Percentiles rank a stretch among this genome's conserved stretches.
Evolutionary conservation across 1,140 invertebrate species (phyloP).

Genomic region (Cyclina sinensis): DNA sequence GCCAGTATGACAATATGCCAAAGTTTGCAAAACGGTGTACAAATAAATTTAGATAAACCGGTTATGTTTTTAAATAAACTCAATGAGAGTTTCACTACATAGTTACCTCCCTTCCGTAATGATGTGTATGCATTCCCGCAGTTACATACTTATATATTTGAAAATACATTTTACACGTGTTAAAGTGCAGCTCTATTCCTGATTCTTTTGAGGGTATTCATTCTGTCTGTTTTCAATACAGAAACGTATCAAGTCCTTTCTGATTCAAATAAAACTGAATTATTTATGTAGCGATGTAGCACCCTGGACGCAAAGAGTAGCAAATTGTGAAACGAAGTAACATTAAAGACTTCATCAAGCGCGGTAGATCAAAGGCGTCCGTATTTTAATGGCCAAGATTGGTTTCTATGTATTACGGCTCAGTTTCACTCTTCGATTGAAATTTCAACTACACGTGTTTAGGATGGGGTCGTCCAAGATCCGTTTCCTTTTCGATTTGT

Average conservation of each 20-base stretch:
- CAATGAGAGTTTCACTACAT: too few relatives aligned
- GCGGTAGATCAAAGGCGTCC: slow-evolving; percentile 6
- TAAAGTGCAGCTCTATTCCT: not conserved
- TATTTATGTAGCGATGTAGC: slow-evolving; percentile 28
- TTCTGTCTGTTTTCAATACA: slow-evolving; percentile 9
- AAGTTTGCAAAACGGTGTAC: too few relatives aligned
- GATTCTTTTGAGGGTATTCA: not conserved
- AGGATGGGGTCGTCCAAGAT: not conserved
- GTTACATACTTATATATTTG: too few relatives aligned
- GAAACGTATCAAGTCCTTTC: not conserved
- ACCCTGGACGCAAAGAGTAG: slow-evolving; percentile 32
- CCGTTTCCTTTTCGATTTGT: not conserved
- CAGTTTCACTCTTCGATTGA: slow-evolving; percentile 34
- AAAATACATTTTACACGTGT: slow-evolving; percentile 14
- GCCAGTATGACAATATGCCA: too few relatives aligned
- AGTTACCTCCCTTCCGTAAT: too few relatives aligned
- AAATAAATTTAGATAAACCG: too few relatives aligned
- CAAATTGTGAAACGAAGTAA: slow-evolving; percentile 45
- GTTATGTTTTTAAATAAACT: too few relatives aligned
- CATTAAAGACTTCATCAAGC: slow-evolving; percentile 41
- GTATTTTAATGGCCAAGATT: slow-evolving; percentile 39
- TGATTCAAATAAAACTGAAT: slow-evolving; percentile 38
- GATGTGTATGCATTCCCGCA: too few relatives aligned
- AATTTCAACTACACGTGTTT: slow-evolving; percentile 33
- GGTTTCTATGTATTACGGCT: not conserved